Evolutionary conservation across 2,797 vertebrate genomes (phyloP), one percentile per base, ranked within the genome.

Genomic region (Chelidonichthys spinosus): DNA sequence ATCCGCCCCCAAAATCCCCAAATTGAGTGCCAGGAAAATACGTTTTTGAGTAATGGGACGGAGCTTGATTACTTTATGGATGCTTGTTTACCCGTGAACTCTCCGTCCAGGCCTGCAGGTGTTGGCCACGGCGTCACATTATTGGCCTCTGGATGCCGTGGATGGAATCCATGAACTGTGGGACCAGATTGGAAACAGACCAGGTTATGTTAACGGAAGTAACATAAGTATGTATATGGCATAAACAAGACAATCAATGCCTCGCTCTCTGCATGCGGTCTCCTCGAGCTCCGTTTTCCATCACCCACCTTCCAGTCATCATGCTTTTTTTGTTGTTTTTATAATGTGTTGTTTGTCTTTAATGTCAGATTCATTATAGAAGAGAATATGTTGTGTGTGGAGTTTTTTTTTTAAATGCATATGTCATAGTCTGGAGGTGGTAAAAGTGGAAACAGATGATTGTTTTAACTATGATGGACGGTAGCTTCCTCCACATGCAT

Each of bases 101-200:
- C 79, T 85, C 63, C 85, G 74, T 84, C 37, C 88, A 99, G 98
- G 97, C 62, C 96, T 98, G 88, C 90, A 94, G 81, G 95, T 99
- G 88, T 90, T 99, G 59, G 95, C 94, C 11, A 96, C 96, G 0
- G 97, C 97, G 49, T 97, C 98, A 61, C 97, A 99, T 83, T 99
- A 99, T 72, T 99, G 98, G 98, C 97, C 97, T 0, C 61, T 99
- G 81, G 97, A 96, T 85, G 92, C 85, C 0, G 97, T 98, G 93
- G 96, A 97, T 0, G 97, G 96, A 63, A 98, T 98, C 83, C 93
- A 88, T 3, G 96, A 97, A 18, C 94, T 98, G 69, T 96, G 92
- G 88, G 96, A 98, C 50, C 87, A 91, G 0, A 95, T 95, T 72
- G 95, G 96, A 96, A 97, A 96, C 95, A 96, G 94, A 92, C 78